Evolutionary conservation across 2,113 vertebrate species (phyloP).

Genomic region (Riparia riparia): DNA sequence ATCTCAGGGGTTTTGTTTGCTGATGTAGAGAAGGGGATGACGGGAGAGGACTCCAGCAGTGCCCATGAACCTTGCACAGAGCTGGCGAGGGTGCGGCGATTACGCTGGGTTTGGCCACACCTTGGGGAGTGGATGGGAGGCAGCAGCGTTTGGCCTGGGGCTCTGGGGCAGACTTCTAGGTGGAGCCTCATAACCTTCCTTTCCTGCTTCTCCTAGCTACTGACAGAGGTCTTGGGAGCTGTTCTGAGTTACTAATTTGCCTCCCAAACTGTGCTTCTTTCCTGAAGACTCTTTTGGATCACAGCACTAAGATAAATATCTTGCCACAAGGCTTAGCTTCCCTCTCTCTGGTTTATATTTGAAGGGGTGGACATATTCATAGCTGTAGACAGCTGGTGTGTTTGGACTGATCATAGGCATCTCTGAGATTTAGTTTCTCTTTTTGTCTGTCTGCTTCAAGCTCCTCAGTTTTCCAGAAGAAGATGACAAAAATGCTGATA

Average conservation of each 20-base stretch:
- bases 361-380: background rate
- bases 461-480: background rate
- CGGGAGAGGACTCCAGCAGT: background rate
- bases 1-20: background rate
- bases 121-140: slow-evolving; percentile 9
- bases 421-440: background rate
- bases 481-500: background rate
- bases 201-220: background rate
- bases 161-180: slow-evolving; percentile 29
- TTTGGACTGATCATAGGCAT: background rate
- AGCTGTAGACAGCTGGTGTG: background rate
- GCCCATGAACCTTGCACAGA: slow-evolving; percentile 19
- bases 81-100: background rate
- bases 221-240: background rate
- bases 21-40: background rate
- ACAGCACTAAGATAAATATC: background rate
- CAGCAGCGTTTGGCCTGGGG: background rate
- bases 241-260: background rate
- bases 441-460: background rate
- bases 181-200: background rate
- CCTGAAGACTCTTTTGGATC: background rate
- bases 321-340: background rate
- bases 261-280: background rate
- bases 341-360: background rate
- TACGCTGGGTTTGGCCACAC: background rate